These are phyloP conservation scores for Cyclophora albipunctata DNA, from an alignment of 2,888 invertebrate genomes.

Conservation along the genomic window DNA sequence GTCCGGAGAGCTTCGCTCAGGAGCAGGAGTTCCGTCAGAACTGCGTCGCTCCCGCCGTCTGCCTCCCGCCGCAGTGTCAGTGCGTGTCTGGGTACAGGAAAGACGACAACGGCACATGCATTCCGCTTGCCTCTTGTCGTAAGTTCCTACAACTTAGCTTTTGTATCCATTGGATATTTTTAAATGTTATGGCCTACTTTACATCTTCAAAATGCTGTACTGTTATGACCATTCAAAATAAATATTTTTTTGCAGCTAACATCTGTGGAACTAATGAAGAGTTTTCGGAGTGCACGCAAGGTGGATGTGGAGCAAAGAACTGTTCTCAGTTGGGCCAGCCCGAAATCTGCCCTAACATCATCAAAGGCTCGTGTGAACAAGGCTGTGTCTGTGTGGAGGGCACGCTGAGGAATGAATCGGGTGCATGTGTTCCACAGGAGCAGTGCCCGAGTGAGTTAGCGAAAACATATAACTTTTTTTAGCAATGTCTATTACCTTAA, in stretches of 20 bases:
- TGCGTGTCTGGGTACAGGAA: constrained; percentile 25
- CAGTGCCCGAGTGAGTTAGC: constrained; percentile 1
- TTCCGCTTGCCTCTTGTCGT: constrained; percentile 32
- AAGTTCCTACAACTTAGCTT: constrained; percentile 11
- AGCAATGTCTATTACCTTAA: not conserved
- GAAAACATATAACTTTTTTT: not conserved
- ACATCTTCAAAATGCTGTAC: too few species aligned
- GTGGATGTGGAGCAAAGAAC: constrained; percentile 15
- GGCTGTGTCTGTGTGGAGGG: constrained; percentile 16
- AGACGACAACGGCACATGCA: constrained; percentile 9
- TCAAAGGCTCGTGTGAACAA: constrained; percentile 1
- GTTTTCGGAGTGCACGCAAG: constrained; percentile 18
- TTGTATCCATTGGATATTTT: too few species aligned
- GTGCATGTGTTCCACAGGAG: constrained; percentile 10
- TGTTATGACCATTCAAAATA: too few species aligned
- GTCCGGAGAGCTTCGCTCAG: constrained; percentile 4
- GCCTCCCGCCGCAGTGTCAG: constrained; percentile 14
- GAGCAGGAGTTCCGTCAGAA: not conserved
- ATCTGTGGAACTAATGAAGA: constrained; percentile 17
- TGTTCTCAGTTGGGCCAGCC: constrained; percentile 12
- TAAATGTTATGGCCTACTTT: too few species aligned
- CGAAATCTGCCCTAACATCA: constrained; percentile 7
- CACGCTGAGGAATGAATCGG: constrained; percentile 6
- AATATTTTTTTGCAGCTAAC: constrained; percentile 8
- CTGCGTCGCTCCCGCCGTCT: not conserved